Evolutionary conservation across 1,140 invertebrate species (phyloP).

Genomic region (Trinorchestia longiramus): DNA sequence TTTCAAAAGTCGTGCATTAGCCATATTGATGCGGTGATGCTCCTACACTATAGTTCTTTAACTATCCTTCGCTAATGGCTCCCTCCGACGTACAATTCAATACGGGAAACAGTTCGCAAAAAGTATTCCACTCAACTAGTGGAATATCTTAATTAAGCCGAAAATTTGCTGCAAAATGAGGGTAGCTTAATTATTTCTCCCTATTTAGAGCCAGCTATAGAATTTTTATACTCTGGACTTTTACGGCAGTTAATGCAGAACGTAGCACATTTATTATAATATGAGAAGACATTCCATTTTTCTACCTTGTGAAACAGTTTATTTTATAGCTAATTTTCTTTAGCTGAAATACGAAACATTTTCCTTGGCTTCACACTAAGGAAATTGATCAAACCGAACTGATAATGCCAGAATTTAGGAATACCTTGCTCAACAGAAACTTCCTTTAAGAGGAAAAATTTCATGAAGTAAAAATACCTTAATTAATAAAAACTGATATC

Average conservation of each 20-base stretch:
- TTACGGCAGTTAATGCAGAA: neutral
- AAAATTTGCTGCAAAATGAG: neutral
- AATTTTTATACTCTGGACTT: neutral
- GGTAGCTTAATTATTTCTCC: neutral
- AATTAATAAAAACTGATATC: neutral
- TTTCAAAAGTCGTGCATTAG: neutral
- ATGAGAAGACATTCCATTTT: neutral
- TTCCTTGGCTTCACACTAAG: neutral
- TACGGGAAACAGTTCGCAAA: neutral
- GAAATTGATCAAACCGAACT: neutral
- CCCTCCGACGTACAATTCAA: slow-evolving; percentile 9
- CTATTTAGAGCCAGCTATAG: neutral
- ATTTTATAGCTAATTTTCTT: neutral
- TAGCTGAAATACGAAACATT: neutral
- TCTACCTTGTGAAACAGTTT: neutral
- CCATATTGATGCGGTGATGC: neutral
- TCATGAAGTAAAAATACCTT: neutral
- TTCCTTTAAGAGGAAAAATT: neutral
- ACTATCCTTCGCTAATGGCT: neutral
- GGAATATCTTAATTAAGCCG: neutral
- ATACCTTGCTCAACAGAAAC: neutral
- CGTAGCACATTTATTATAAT: neutral
- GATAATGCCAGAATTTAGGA: neutral
- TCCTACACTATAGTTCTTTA: slow-evolving; percentile 16
- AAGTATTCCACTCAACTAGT: neutral